phyloP scores from a whole-genome alignment of 1,140 invertebrate genomes.

The Drosophila tristis region DNA sequence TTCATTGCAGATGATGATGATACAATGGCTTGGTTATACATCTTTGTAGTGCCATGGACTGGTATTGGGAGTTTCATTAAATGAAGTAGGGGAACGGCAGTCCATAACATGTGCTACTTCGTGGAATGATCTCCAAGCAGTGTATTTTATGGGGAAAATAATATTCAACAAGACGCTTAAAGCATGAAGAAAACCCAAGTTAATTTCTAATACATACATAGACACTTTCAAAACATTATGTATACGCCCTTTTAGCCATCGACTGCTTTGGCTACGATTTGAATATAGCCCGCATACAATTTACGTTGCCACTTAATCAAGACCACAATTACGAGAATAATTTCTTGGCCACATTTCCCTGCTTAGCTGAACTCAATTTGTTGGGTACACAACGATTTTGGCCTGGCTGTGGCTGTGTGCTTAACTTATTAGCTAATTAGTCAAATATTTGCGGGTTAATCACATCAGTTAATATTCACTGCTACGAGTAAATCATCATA shows the following conservation, averaged over 20 bases:
- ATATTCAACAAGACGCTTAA: too few relatives aligned
- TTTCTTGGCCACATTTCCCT: constrained; percentile 1
- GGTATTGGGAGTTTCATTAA: too few relatives aligned
- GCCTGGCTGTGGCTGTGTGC: constrained; percentile 19
- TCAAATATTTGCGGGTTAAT: constrained; percentile 61
- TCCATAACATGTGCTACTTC: background rate
- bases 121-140: too few relatives aligned
- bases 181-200: too few relatives aligned
- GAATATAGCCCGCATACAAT: background rate
- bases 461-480: constrained; percentile 46
- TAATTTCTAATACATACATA: too few relatives aligned
- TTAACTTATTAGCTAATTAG: constrained; percentile 69
- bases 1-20: background rate
- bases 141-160: too few relatives aligned
- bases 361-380: constrained; percentile 11
- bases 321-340: background rate
- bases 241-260: too few relatives aligned
- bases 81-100: background rate
- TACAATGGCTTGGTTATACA: background rate
- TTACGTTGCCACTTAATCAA: constrained; percentile 10
- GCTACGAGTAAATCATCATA: constrained; percentile 31
- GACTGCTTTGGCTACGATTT: background rate
- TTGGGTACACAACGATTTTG: constrained; percentile 10
- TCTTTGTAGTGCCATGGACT: too few relatives aligned
- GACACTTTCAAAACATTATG: too few relatives aligned